These are phyloP conservation scores for Lamellibrachia luymesi DNA, from an alignment of 1,140 invertebrate genomes.

Conservation along the genomic window DNA sequence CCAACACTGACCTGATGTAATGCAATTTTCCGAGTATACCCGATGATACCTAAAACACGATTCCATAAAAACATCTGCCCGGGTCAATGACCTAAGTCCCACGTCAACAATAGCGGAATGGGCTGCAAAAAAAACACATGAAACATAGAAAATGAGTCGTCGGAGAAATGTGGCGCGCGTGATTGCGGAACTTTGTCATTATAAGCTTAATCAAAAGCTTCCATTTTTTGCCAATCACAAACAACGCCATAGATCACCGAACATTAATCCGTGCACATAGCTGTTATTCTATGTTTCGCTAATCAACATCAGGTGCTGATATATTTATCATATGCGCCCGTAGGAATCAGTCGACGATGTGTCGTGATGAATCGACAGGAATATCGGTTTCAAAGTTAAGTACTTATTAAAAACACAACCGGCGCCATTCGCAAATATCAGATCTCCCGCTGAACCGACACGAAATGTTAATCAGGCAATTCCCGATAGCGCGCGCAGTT, in stretches of 20 bases:
- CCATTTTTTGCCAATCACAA: neutral
- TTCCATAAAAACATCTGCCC: neutral
- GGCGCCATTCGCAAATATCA: neutral
- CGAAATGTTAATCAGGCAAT: neutral
- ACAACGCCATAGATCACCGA: neutral
- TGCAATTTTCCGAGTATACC: neutral
- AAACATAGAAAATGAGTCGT: neutral
- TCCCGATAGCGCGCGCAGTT: neutral
- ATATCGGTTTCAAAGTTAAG: neutral
- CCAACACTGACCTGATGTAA: neutral
- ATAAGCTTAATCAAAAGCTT: neutral
- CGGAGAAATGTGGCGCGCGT: neutral
- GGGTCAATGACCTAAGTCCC: neutral
- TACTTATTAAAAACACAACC: neutral
- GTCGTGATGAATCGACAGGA: neutral
- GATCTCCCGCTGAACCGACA: neutral
- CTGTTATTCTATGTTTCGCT: neutral
- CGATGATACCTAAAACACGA: neutral
- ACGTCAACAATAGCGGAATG: neutral
- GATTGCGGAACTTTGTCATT: neutral
- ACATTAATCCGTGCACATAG: neutral
- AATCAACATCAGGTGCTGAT: neutral
- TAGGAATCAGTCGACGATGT: neutral
- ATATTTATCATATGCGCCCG: neutral
- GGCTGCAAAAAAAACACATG: neutral